Base-by-base conservation (phyloP, 1,140 invertebrate species). In the Ephestia elutella region DNA sequence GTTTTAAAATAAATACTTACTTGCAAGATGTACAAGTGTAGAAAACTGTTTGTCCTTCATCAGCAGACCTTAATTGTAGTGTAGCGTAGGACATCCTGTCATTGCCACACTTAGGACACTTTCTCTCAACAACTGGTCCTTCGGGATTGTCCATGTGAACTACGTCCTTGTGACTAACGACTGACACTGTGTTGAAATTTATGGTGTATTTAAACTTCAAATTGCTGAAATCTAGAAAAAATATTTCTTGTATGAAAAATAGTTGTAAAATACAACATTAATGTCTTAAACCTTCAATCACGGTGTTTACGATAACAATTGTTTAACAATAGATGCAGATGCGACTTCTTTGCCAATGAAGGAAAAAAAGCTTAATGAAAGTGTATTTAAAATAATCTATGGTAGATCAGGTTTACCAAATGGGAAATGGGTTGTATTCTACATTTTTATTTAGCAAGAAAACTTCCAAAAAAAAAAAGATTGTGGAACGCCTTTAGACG, bases 31-130 rank as follows among this genome's bases (percentile, higher is more conserved):
- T 92, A 90, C 98, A 99, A 3, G 96, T 97, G 68, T 97, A 99
- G 88, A 99, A 99, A 4, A 99, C 96, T 11, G 98, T 99, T 89
- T 99, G 98, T 0, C 98, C 98, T 94, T 99, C 98, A 93, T 99
- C 98, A 35, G 97, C 98, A 5, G 97, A 99, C 75, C 98, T 90
- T 0, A 98, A 91, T 82, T 99, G 98, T 49, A 97, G 87, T 0
- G 98, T 98, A 10, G 96, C 95, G 87, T 98, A 99, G 0, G 95
- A 96, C 96, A 99, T 98, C 80, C 93, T 94, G 53, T 96, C 93
- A 87, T 98, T 92, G 28, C 93, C 93, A 91, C 98, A 99, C 71
- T 95, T 94, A 1, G 93, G 91, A 87, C 98, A 99, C 76, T 92
- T 93, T 66, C 97, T 91, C 63, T 99, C 96, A 11, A 97, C 93